Percentiles rank a stretch among this genome's conserved stretches.
Evolutionary conservation across 2,113 vertebrate genomes (phyloP).

Genomic region (Elgaria multicarinata): DNA sequence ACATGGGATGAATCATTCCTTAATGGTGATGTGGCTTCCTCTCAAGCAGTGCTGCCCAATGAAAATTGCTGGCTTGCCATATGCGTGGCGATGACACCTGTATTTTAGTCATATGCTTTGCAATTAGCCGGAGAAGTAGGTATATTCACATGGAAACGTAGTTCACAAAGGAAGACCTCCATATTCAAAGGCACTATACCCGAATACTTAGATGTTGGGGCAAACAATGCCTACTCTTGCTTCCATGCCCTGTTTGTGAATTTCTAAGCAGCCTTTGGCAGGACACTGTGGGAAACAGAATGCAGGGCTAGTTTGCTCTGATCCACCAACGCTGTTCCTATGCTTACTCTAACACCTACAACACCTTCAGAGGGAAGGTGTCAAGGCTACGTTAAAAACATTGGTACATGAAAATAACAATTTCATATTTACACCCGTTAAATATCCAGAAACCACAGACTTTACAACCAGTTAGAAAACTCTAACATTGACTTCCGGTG

Average conservation of each 20-base stretch:
- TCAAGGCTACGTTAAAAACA: not conserved
- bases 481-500: too few species aligned
- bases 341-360: not conserved
- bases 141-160: not conserved
- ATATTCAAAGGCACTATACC: not conserved
- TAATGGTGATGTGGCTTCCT: not conserved
- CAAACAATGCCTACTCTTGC: not conserved
- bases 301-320: not conserved
- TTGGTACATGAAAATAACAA: not conserved
- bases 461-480: not conserved
- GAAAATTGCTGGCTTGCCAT: not conserved
- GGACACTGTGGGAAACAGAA: not conserved
- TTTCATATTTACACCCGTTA: not conserved
- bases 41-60: not conserved
- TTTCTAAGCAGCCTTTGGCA: not conserved
- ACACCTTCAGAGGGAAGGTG: not conserved
- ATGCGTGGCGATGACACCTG: not conserved
- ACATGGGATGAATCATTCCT: not conserved
- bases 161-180: not conserved
- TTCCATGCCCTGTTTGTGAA: not conserved
- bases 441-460: not conserved
- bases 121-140: not conserved
- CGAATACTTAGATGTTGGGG: not conserved
- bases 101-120: not conserved
- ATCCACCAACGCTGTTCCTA: not conserved